phyloP scores from a whole-genome alignment of 2,888 invertebrate genomes.

The Horisme vitalbata region DNA sequence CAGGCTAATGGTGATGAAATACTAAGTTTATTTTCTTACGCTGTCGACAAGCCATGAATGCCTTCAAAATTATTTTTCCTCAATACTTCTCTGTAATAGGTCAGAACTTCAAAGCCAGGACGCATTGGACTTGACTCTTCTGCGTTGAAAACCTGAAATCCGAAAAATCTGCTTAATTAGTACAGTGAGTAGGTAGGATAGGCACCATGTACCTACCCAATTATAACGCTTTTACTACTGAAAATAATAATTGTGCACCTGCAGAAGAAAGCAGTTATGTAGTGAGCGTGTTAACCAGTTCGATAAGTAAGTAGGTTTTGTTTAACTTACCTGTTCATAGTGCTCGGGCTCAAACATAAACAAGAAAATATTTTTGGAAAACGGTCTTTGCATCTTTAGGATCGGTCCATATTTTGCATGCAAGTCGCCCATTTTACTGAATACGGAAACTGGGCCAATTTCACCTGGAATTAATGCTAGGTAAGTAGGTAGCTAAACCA shows the following conservation, averaged over 20 bases:
- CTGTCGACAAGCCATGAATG: constrained; percentile 61
- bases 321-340: constrained; percentile 47
- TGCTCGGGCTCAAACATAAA: constrained; percentile 63
- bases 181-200: too few relatives aligned
- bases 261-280: too few relatives aligned
- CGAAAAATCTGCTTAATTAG: neutral
- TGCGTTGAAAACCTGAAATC: constrained; percentile 61
- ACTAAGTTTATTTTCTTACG: constrained; percentile 60
- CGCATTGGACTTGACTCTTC: constrained; percentile 67
- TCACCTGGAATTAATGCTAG: too few relatives aligned
- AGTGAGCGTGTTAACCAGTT: too few relatives aligned
- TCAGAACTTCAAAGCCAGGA: constrained; percentile 63
- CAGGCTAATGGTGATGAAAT: too few relatives aligned
- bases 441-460: constrained; percentile 55
- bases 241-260: neutral
- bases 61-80: constrained; percentile 59
- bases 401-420: constrained; percentile 58
- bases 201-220: too few relatives aligned
- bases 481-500: too few relatives aligned
- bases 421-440: constrained; percentile 46
- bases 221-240: neutral
- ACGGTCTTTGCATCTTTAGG: constrained; percentile 60
- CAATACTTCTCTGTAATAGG: constrained; percentile 61
- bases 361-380: constrained; percentile 56
- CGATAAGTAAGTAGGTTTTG: too few relatives aligned